Evolutionary conservation across 2,888 invertebrate species (phyloP), one percentile per base, ranked within the genome.

Genomic region (Agapostemon virescens): DNA sequence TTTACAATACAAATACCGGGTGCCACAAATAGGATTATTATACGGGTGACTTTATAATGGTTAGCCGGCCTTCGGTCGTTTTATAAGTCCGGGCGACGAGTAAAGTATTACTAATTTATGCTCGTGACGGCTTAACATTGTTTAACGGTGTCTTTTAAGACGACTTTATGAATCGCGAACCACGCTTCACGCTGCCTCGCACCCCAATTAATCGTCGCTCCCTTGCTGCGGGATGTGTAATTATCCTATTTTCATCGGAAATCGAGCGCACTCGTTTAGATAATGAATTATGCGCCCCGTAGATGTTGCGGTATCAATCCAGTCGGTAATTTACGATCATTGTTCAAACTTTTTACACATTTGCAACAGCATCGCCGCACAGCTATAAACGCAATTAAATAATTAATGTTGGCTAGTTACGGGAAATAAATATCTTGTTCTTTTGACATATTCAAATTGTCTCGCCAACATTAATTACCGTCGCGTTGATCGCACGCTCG

Each of bases 11-110:
- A 70, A 79, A 77, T 58, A 79, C 55, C n/a, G 30, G 26, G 15
- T 20, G 23, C 30, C 20, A 15, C 42, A 55, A 66, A 84, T 77
- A 58, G 70, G 74, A 70, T 82, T 80, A 74, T 81, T 79, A 79
- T 70, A 68, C 76, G 30, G 33, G 20, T 20, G 73, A 73, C 70
- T 70, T 70, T 49, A 67, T 69, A 74, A 73, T 69, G 66, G 77
- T 71, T 71, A 71, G 64, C 71, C 15, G 40, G 49, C 45, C 45
- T 13, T 7, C 23, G 38, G 33, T 4, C 20, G n/a, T 63, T 55
- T 58, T 49, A n/a, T 72, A 38, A 75, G 76, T 73, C 68, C 45
- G 20, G 30, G 30, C 23, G 11, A 26, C 52, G n/a, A 15, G n/a
- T 61, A 69, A 79, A 72, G 58, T 70, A 73, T 73, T 61, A 61